A percentile compares a stretch with the other conserved stretches of the same genome.
Evolutionary conservation across 2,797 vertebrate genomes (phyloP).

Genomic region (Ficedula albicollis): DNA sequence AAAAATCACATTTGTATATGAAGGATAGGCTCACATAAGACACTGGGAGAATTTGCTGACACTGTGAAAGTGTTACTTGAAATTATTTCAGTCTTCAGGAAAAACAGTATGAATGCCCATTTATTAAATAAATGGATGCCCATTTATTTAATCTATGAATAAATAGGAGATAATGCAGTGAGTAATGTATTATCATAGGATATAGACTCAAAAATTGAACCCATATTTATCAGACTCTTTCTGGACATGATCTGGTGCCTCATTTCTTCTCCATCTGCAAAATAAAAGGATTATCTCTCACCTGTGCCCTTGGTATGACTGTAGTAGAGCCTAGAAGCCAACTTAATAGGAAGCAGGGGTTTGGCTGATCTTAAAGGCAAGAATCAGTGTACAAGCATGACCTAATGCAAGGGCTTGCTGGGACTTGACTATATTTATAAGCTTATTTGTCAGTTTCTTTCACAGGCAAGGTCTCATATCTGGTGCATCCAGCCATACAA

Average conservation of each 20-base stretch:
- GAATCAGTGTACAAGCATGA: background rate
- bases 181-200: background rate
- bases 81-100: background rate
- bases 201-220: background rate
- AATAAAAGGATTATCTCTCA: background rate
- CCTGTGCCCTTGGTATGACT: rapidly evolving
- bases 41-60: background rate
- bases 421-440: background rate
- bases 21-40: background rate
- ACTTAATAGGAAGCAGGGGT: background rate
- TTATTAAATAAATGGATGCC: background rate
- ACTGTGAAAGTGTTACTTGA: background rate
- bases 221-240: background rate
- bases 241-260: background rate
- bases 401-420: background rate
- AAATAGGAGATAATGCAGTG: background rate
- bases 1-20: background rate
- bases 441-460: background rate
- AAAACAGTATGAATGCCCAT: background rate
- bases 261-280: background rate
- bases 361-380: background rate
- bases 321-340: background rate
- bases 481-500: background rate
- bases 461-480: background rate
- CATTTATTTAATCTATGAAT: background rate